Evolutionary conservation across 2,888 invertebrate species (phyloP).

Genomic region (Meganola albula): DNA sequence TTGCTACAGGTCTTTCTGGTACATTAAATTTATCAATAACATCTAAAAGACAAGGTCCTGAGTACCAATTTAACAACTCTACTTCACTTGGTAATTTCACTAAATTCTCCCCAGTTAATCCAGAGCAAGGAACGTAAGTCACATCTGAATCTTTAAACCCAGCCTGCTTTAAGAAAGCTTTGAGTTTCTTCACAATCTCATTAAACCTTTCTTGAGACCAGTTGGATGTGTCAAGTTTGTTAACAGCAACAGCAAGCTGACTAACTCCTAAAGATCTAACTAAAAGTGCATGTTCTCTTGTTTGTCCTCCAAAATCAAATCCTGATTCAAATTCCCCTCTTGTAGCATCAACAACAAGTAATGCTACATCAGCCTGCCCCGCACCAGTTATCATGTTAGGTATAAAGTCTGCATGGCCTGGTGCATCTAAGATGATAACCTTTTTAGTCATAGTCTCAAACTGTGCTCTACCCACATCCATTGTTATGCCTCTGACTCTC

Average conservation of each 20-base stretch:
- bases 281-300: slow-evolving; percentile 97
- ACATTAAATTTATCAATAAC: slow-evolving; percentile 92
- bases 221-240: slow-evolving; percentile 96
- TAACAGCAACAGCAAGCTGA: slow-evolving; percentile 96
- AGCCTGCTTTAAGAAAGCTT: slow-evolving; percentile 90
- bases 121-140: slow-evolving; percentile 95
- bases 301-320: slow-evolving; percentile 98
- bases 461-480: slow-evolving; percentile 96
- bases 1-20: slow-evolving; percentile 90
- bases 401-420: slow-evolving; percentile 99
- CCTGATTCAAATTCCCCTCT: slow-evolving; percentile 99
- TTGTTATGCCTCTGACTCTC: slow-evolving; percentile 96
- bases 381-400: slow-evolving; percentile 99
- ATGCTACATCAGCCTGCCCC: slow-evolving; percentile 97
- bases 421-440: slow-evolving; percentile 95
- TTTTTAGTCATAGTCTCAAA: slow-evolving; percentile 92
- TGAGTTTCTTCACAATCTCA: slow-evolving; percentile 91
- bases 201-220: slow-evolving; percentile 95
- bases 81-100: slow-evolving; percentile 81
- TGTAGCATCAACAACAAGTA: slow-evolving; percentile 97
- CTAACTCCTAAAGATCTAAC: slow-evolving; percentile 92
- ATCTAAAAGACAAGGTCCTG: slow-evolving; percentile 88
- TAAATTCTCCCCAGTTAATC: slow-evolving; percentile 96
- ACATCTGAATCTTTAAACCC: slow-evolving; percentile 93
- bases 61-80: slow-evolving; percentile 85